These are phyloP conservation scores for Eumerus sabulonum DNA, from an alignment of 2,888 invertebrate genomes.

Conservation along the genomic window DNA sequence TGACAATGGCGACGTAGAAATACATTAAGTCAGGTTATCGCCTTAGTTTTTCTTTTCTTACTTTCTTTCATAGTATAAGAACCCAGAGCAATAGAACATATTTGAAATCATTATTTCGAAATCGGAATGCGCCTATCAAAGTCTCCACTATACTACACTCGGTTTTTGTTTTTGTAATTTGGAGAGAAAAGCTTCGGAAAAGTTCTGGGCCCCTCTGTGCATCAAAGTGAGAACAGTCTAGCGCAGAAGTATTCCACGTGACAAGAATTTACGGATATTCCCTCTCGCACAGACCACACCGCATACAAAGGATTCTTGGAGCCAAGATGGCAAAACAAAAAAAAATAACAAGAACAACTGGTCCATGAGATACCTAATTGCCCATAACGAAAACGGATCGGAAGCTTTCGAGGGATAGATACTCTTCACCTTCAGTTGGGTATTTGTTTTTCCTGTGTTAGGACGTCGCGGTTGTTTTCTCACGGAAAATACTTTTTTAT, in stretches of 20 bases:
- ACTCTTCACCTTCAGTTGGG: conserved; percentile 61
- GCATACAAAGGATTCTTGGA: conserved; percentile 29
- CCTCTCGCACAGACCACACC: conserved; percentile 1
- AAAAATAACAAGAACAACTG: conserved; percentile 25
- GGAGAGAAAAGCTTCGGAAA: conserved; percentile 18
- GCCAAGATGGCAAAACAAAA: conserved; percentile 18
- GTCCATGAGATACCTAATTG: conserved; percentile 63
- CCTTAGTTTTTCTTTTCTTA: not conserved
- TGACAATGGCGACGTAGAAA: not conserved
- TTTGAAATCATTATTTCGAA: not conserved
- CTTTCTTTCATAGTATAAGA: not conserved
- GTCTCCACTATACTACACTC: conserved; percentile 9
- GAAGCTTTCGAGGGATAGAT: conserved; percentile 57
- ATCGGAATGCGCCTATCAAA: not conserved
- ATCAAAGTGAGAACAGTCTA: conserved; percentile 58
- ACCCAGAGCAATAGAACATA: conserved; percentile 34
- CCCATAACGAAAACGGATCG: conserved; percentile 54
- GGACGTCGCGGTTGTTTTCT: conserved; percentile 60
- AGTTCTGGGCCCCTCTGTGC: conserved; percentile 14
- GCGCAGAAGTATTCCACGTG: conserved; percentile 58
- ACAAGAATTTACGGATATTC: conserved; percentile 6
- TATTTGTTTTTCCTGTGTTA: conserved; percentile 66
- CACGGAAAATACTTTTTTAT: conserved; percentile 15
- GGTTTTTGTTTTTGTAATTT: not conserved
- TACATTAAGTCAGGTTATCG: not conserved